Conservation (phyloP, 2,888 invertebrate species). For the Dorcus hopei region DNA sequence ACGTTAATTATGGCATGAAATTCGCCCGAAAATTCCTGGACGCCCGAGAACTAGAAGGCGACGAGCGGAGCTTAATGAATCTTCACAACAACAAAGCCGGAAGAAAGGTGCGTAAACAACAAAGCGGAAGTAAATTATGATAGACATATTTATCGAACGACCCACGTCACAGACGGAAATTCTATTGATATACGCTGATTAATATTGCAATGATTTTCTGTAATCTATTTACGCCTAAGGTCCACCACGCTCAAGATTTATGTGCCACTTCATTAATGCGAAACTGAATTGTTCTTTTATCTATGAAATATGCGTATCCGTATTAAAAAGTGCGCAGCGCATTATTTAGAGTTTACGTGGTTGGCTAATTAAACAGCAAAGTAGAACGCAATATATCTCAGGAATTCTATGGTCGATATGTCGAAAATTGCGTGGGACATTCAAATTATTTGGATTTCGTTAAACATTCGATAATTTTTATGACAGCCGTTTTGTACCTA, state of each 20-base stretch:
- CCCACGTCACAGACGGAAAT: constrained; percentile 2
- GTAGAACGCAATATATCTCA: constrained; percentile 6
- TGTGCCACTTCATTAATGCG: constrained; percentile 9
- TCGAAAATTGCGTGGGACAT: constrained; percentile 3
- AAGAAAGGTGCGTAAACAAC: constrained; percentile 69
- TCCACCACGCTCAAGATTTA: constrained; percentile 8
- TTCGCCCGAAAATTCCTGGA: constrained; percentile 89
- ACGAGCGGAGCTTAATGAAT: constrained; percentile 92
- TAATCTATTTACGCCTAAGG: constrained; percentile 17
- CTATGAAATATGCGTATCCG: constrained; percentile 2
- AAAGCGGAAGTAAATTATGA: not conserved
- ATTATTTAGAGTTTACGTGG: constrained; percentile 1
- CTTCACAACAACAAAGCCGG: constrained; percentile 96
- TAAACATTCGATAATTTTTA: too few relatives aligned
- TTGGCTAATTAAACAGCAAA: constrained; percentile 13
- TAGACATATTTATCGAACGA: not conserved
- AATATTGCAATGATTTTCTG: constrained; percentile 15
- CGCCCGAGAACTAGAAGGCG: constrained; percentile 83
- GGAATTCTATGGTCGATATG: constrained; percentile 1
- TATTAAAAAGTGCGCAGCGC: constrained; percentile 7
- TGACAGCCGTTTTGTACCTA: not conserved
- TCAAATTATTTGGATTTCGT: too few relatives aligned
- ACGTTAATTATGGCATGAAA: constrained; percentile 75
- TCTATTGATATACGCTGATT: constrained; percentile 17
- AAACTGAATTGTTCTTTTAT: constrained; percentile 3